Evolutionary conservation across 2,113 vertebrate species (phyloP).

Genomic region (Scomber japonicus): DNA sequence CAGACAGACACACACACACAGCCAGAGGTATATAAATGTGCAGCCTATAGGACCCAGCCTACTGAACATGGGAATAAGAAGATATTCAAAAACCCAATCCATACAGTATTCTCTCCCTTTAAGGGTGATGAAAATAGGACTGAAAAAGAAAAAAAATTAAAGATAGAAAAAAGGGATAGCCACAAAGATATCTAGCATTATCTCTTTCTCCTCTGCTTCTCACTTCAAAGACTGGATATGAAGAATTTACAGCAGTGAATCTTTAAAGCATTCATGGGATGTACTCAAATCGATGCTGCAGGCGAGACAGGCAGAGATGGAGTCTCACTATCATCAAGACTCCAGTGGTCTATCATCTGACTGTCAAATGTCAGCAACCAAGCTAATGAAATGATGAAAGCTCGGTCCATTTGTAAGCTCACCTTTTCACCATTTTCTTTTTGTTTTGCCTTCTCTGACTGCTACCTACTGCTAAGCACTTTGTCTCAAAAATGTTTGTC

Average conservation of each 20-base stretch:
- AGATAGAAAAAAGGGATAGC: slow-evolving; percentile 37
- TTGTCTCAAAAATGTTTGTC: slow-evolving; percentile 19
- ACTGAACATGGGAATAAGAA: neutral
- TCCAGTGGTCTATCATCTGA: slow-evolving; percentile 40
- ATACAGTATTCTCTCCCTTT: slow-evolving; percentile 27
- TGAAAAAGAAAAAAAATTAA: slow-evolving; percentile 9
- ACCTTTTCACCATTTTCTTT: slow-evolving; percentile 33
- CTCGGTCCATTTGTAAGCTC: slow-evolving; percentile 27
- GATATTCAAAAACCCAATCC: slow-evolving; percentile 38
- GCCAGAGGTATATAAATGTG: slow-evolving; percentile 8
- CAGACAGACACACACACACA: too few species aligned
- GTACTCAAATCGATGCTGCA: slow-evolving; percentile 80
- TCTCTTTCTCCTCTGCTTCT: slow-evolving; percentile 68
- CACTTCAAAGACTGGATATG: slow-evolving; percentile 83
- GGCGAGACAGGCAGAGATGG: slow-evolving; percentile 73
- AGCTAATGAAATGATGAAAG: slow-evolving; percentile 59
- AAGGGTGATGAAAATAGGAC: slow-evolving; percentile 60
- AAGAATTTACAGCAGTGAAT: slow-evolving; percentile 84
- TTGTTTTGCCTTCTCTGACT: slow-evolving; percentile 18
- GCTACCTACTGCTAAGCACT: neutral
- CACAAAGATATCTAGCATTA: slow-evolving; percentile 66
- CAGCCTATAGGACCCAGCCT: slow-evolving; percentile 13
- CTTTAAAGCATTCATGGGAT: slow-evolving; percentile 82
- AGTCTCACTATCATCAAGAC: slow-evolving; percentile 64
- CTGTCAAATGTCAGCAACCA: slow-evolving; percentile 54